Evolutionary conservation across 2,888 invertebrate species (phyloP).

Genomic region (Protula sp.): DNA sequence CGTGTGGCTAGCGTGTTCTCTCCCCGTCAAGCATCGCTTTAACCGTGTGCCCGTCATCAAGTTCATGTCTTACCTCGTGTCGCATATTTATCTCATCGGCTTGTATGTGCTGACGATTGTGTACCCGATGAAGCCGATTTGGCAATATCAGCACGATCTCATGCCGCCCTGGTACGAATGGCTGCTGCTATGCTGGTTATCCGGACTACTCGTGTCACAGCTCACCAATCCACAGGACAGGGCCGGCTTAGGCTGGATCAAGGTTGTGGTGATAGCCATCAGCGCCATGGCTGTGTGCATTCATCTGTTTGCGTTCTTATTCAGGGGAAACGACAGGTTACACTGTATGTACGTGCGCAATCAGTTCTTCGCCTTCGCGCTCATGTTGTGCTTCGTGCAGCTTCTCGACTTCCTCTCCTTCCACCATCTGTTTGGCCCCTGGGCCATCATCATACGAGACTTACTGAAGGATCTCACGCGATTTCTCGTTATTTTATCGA

Average conservation of each 20-base stretch:
- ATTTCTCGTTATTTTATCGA: slow-evolving; percentile 92
- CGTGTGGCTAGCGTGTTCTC: slow-evolving; percentile 90
- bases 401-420: slow-evolving; percentile 92
- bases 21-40: slow-evolving; percentile 90
- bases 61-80: slow-evolving; percentile 98
- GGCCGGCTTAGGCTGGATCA: slow-evolving; percentile 83
- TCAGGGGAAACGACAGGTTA: slow-evolving; percentile 62
- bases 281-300: slow-evolving; percentile 59
- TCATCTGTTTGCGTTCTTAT: slow-evolving; percentile 68
- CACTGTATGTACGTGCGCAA: slow-evolving; percentile 79
- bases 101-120: slow-evolving; percentile 74
- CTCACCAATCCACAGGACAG: slow-evolving; percentile 96
- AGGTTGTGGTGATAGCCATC: slow-evolving; percentile 70
- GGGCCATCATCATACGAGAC: slow-evolving; percentile 97
- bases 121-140: slow-evolving; percentile 50
- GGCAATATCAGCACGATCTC: slow-evolving; percentile 56
- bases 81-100: slow-evolving; percentile 94
- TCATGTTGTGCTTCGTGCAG: slow-evolving; percentile 94
- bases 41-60: slow-evolving; percentile 99
- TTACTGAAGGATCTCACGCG: slow-evolving; percentile 70
- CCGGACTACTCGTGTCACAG: slow-evolving; percentile 90
- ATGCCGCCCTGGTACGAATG: slow-evolving; percentile 95
- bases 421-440: slow-evolving; percentile 98
- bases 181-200: slow-evolving; percentile 88
- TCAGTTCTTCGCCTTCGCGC: slow-evolving; percentile 91